Base-by-base conservation (phyloP, 2,888 invertebrate species). In the Hyposoter didymator region DNA sequence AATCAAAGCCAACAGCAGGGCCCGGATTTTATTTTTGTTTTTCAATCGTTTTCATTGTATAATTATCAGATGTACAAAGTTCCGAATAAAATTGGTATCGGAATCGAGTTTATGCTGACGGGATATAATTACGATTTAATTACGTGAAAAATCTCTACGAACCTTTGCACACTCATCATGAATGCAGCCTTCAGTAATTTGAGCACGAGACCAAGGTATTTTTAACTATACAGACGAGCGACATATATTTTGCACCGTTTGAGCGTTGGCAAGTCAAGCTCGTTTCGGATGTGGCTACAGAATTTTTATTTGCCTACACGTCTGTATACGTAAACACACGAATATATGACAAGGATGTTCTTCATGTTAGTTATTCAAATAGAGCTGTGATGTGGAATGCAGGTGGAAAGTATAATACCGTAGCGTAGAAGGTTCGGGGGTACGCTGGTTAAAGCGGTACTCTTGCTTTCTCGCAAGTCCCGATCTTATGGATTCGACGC, bases 401-500 rank as follows among this genome's bases (percentile, higher is more conserved):
- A 80, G 64, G 72, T 52, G 47, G 52, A 55, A 49, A 39, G 39
- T 64, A 64, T 55, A 76, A n/a, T 35, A 73, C 12, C 59, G 55
- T 75, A 49, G 47, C 35, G 39, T 35, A 55, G 22, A 19, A 73
- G 39, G 28, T 66, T 19, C 22, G 39, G 55, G 14, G 32, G 59
- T 59, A 59, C n/a, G 78, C 39, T 49, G 32, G 78, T 66, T 72
- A 28, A 73, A 75, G 6, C 52, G 67, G 55, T 72, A 45, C 70
- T 67, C 75, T 66, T 47, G 83, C 43, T 43, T 75, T 45, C 47
- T 47, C 39, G 12, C 67, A 64, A 66, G 55, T 22, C 47, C 28
- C 59, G 59, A 75, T 74, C 70, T 59, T 69, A 67, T 75, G 78
- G 73, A 84, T 82, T 80, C 78, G 82, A 70, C 19, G 67, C 76